Base-by-base conservation (phyloP, 64 coral and sea anemone genomes). In the Orbicella faveolata region DNA sequence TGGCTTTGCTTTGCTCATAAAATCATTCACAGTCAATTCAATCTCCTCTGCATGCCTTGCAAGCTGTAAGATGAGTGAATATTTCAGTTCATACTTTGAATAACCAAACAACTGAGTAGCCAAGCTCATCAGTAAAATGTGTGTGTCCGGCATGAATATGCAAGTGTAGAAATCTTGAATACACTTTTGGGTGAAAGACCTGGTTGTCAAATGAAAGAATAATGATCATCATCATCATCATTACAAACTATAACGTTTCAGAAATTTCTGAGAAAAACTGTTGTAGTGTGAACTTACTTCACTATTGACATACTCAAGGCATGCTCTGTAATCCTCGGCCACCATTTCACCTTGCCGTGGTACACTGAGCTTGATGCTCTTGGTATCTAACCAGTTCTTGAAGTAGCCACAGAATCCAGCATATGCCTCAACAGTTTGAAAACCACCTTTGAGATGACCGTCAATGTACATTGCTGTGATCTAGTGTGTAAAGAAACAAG, bases 401-500 rank as follows among this genome's bases (percentile, higher is more conserved):
- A 99, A 99, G 77, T 96, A 93, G 21, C 97, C 97, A 96, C 97
- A 99, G 66, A 99, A 99, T 33, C 95, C 97, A 19, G 97, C 97
- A 91, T 99, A 99, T 66, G 97, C 97, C 87, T 99, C 95, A 9
- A 99, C 97, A 41, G 97, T 99, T 81, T 94, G 86, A 37, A 99
- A 99, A 83, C 97, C 97, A 26, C 97, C 97, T 96, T 96, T 99
- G 37, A 99, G 76, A 52, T 86, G 88, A 21, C 97, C 97, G 77
- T 99, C 97, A 36, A 99, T 99, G 74, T 99, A 99, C 91, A 93
- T 99, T 88, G 97, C 93, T 44, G 97, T 99, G 52, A 99, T 93
- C 97, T 99, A 79, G 53, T 37, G 93, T 26, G 69, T 18, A 14
- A 69, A 89, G 67, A 73, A 25, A 75, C 19, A 78, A 78, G n/a